These are phyloP conservation scores for Willowsia nigromaculata DNA, from an alignment of 2,888 invertebrate species.

Conservation along the genomic window DNA sequence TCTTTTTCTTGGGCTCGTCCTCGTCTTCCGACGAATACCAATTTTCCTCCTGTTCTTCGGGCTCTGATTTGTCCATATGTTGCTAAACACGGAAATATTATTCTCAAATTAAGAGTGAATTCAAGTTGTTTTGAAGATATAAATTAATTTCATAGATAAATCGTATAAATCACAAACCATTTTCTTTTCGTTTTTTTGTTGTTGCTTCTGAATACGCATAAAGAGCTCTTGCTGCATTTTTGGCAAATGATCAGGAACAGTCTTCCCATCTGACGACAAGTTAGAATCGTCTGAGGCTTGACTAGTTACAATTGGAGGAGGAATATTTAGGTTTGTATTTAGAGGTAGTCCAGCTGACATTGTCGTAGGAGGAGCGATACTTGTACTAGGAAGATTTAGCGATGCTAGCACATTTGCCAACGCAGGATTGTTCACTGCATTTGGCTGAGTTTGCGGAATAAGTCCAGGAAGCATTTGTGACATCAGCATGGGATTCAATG, in stretches of 20 bases:
- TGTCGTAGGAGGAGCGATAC: conserved; percentile 61
- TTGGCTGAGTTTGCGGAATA: conserved; percentile 56
- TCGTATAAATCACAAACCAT: conserved; percentile 44
- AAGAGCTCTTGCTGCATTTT: conserved; percentile 86
- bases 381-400: conserved; percentile 71
- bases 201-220: conserved; percentile 85
- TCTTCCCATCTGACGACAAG: conserved; percentile 28
- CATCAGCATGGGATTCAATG: conserved; percentile 59
- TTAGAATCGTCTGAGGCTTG: conserved; percentile 38
- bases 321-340: conserved; percentile 22
- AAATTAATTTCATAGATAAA: conserved; percentile 9
- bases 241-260: conserved; percentile 83
- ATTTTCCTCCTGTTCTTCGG: conserved; percentile 81
- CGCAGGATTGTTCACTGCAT: conserved; percentile 75
- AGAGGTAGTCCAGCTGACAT: conserved; percentile 10
- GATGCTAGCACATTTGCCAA: conserved; percentile 75
- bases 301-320: conserved; percentile 46
- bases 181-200: conserved; percentile 82
- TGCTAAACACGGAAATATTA: conserved; percentile 46
- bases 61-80: conserved; percentile 78
- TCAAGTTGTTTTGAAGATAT: too few relatives aligned
- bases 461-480: conserved; percentile 66
- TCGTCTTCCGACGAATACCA: conserved; percentile 73
- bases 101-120: conserved; percentile 9
- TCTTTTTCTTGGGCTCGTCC: conserved; percentile 58